phyloP scores from a whole-genome alignment of 2,113 vertebrate species.

The Bungarus multicinctus region DNA sequence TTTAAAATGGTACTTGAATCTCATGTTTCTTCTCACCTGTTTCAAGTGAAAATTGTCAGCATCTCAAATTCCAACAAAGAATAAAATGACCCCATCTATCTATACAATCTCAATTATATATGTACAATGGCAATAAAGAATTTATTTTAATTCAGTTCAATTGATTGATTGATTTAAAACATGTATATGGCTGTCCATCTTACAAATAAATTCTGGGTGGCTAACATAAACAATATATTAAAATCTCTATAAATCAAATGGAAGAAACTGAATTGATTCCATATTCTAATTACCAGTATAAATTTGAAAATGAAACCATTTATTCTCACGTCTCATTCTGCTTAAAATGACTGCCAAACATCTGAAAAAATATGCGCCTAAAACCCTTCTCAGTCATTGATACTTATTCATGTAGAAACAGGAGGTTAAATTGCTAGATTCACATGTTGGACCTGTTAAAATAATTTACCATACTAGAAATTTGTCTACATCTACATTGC shows the following conservation, averaged over 20 bases:
- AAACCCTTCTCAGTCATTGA: background rate
- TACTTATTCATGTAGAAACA: background rate
- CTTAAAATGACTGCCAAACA: background rate
- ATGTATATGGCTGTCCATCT: background rate
- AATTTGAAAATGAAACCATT: background rate
- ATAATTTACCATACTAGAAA: background rate
- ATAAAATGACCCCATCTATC: background rate
- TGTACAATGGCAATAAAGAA: too few relatives aligned
- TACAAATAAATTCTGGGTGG: background rate
- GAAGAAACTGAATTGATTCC: background rate
- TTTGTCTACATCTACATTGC: background rate
- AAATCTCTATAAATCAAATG: background rate
- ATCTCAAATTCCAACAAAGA: background rate
- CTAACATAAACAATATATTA: background rate
- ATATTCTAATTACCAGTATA: background rate
- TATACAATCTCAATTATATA: too few relatives aligned
- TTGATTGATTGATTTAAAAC: background rate
- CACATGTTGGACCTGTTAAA: constrained; percentile 18
- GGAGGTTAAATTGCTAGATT: constrained; percentile 9
- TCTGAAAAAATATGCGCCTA: background rate
- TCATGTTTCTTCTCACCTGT: background rate
- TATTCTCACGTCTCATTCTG: constrained; percentile 1
- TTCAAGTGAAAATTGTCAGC: background rate
- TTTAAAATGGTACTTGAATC: background rate
- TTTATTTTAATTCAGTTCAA: background rate